Conservation (phyloP, 2,797 vertebrate species). For the Ambastaia sidthimunki region DNA sequence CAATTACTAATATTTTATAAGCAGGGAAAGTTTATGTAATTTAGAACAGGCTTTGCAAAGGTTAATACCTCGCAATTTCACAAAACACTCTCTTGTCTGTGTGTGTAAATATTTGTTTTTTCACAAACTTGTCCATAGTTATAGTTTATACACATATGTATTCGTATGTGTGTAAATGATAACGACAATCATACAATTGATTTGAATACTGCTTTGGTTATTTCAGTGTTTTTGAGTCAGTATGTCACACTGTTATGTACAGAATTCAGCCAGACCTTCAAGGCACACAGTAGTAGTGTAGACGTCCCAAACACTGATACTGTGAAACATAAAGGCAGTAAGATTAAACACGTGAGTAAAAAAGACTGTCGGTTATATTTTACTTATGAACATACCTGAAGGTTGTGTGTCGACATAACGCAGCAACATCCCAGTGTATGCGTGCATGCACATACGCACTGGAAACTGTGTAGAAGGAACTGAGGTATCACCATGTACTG, state of each 20-base stretch:
- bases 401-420: constrained; percentile 32
- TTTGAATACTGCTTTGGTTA: not conserved
- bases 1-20: not conserved
- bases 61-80: not conserved
- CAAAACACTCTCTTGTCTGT: not conserved
- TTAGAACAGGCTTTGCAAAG: not conserved
- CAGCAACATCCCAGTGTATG: not conserved
- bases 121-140: not conserved
- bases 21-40: not conserved
- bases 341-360: not conserved
- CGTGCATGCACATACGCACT: not conserved
- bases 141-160: not conserved
- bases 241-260: constrained; percentile 4
- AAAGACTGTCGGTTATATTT: constrained; percentile 10
- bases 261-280: constrained; percentile 7
- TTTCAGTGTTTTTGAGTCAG: constrained; percentile 4
- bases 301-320: not conserved
- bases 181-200: not conserved
- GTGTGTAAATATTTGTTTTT: not conserved
- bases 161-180: not conserved
- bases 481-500: constrained; percentile 54
- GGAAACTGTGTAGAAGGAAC: constrained; percentile 23
- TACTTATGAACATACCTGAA: constrained; percentile 30
- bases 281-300: not conserved
- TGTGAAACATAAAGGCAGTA: constrained; percentile 23